These are phyloP conservation scores for Ascidia mentula DNA, from an alignment of 23 tunicate species.

Conservation along the genomic window DNA sequence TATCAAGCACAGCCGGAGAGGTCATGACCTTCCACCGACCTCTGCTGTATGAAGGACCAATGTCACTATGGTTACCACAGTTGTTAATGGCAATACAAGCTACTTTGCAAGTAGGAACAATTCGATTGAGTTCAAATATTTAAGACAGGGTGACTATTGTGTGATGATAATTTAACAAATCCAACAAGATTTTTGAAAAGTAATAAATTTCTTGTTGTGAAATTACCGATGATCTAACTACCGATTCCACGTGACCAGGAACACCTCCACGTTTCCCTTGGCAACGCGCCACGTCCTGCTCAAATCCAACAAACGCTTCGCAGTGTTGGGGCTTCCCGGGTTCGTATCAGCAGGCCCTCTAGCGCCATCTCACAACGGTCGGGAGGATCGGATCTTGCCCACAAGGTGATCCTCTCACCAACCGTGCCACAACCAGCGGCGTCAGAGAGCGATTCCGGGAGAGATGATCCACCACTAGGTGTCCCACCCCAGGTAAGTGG, in stretches of 20 bases:
- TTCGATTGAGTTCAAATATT: no score
- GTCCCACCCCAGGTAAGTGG: slow-evolving; percentile 1
- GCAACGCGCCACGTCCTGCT: slow-evolving; percentile 79
- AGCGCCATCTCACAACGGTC: slow-evolving; percentile 79
- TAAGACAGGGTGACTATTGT: no score
- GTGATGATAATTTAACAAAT: no score
- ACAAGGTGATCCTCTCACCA: slow-evolving; percentile 35
- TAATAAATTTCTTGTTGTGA: no score
- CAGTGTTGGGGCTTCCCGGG: slow-evolving; percentile 87
- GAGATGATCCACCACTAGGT: background rate
- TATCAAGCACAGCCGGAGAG: slow-evolving; percentile 73
- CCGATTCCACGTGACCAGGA: slow-evolving; percentile 29
- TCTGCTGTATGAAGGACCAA: slow-evolving; percentile 71
- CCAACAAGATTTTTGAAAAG: no score
- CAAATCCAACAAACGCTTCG: slow-evolving; percentile 59
- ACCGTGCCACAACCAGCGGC: slow-evolving; percentile 4
- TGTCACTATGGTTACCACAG: slow-evolving; percentile 86
- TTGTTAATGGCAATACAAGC: slow-evolving; percentile 61
- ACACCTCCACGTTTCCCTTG: slow-evolving; percentile 89
- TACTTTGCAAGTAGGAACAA: slow-evolving; percentile 55
- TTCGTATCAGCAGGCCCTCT: slow-evolving; percentile 91
- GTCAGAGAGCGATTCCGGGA: slow-evolving; percentile 8
- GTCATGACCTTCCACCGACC: slow-evolving; percentile 43
- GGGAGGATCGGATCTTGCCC: slow-evolving; percentile 47
- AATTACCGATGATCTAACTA: no score